These are phyloP conservation scores for Plagodis dolabraria DNA, from an alignment of 2,888 invertebrate genomes.

Conservation along the genomic window DNA sequence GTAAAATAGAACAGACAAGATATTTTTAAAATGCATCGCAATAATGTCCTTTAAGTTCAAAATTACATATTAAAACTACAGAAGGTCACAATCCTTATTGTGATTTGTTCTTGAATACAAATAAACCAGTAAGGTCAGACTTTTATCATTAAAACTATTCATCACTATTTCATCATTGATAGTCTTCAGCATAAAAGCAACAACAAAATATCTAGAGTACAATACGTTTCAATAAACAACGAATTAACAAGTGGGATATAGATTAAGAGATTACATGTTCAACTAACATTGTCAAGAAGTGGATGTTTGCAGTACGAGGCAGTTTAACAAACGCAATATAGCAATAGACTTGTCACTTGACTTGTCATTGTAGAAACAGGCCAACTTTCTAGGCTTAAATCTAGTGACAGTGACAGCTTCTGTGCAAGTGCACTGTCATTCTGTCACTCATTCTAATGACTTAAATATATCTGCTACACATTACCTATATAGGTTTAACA, in stretches of 20 bases:
- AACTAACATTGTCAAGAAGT: constrained; percentile 10
- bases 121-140: no score
- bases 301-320: constrained; percentile 13
- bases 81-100: no score
- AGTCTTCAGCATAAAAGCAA: no score
- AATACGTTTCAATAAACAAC: neutral
- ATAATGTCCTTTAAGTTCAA: no score
- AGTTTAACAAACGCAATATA: constrained; percentile 2
- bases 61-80: no score
- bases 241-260: neutral
- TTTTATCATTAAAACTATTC: no score
- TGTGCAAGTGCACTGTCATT: neutral
- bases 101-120: no score
- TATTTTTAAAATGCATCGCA: no score
- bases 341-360: constrained; percentile 7
- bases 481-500: neutral
- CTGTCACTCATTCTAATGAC: constrained; percentile 9
- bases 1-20: no score
- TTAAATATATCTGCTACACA: constrained; percentile 7
- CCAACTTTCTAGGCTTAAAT: constrained; percentile 5
- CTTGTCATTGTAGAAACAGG: constrained; percentile 9
- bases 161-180: no score
- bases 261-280: neutral
- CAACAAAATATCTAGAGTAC: no score
- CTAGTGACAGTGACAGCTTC: constrained; percentile 14